Base-by-base conservation (phyloP, 2,113 vertebrate species). In the Odocoileus hemionus region DNA sequence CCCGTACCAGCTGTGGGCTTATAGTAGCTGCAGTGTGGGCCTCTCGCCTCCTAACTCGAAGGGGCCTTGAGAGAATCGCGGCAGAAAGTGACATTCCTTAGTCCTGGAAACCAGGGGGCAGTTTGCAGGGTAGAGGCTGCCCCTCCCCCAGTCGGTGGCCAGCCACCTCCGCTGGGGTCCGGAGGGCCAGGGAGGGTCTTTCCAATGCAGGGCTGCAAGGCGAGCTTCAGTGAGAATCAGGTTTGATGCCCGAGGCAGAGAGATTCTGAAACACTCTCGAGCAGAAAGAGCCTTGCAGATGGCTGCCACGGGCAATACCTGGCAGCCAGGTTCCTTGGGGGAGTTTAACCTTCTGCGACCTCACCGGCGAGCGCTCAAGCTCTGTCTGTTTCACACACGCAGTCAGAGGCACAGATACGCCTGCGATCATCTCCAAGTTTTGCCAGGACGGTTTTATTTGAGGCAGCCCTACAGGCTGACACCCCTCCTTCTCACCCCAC, bases 261-360 rank as follows among this genome's bases (percentile, higher is more conserved):
- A 55, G 84, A 94, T 98, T 87, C 95, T 96, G 47, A 89, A 87
- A 45, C 47, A 74, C 39, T 47, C 88, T 12, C 3, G 43, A 88
- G 82, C 39, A 87, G 96, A 92, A 61, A 96, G 60, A 39, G 14
- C 86, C 92, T 94, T 90, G 90, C 19, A 97, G 95, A 55, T 8
- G 91, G 80, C 95, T 96, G 97, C 97, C 97, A 85, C 15, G 47
- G 84, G 97, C 93, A 91, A 95, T 93, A 85, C 86, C 52, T 36
- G 50, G 92, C 95, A 92, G 84, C 50, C 94, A 80, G 97, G 7
- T 80, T 95, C 95, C 54, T 25, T 83, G 2, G 9, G 80, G 83
- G 83, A 43, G 39, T 39, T 84, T 82, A 67, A 93, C 79, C 94
- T 96, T 89, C 67, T 0, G 55, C 85, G 92, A 86, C 60, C 84